Evolutionary conservation across 2,113 vertebrate genomes (phyloP), one percentile per base, ranked within the genome.

Genomic region (Vanacampus margaritifer): DNA sequence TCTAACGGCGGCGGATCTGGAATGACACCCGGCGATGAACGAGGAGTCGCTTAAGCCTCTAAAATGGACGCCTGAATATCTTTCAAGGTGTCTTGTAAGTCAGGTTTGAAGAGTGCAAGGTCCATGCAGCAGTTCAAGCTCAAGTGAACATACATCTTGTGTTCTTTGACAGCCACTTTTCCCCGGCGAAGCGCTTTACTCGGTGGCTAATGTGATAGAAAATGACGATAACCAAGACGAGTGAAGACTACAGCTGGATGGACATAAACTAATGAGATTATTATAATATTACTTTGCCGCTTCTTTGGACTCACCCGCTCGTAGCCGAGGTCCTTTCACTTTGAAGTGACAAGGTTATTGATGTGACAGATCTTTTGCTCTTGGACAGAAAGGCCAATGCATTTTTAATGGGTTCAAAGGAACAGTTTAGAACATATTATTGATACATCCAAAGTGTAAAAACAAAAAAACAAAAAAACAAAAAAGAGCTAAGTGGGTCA

Each of bases 191-290:
- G 66, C 68, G 69, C 79, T 74, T 85, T 80, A 84, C 60, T 83
- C 72, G 74, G 70, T 12, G 64, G 75, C 74, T 90, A 90, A 91
- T 88, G 84, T 80, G 87, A 82, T 84, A 76, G 83, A 90, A 89
- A 91, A 90, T 80, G 85, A 87, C 58, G 76, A 85, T 73, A 68
- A 84, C 71, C 65, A 51, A 75, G 67, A 85, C 69, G 69, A 84
- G 82, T 81, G 68, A 78, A 58, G 73, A 86, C 46, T 7, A 16
- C 24, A 82, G 86, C 74, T 87, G 80, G 84, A 74, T 91, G 80
- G 86, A 75, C 81, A 81, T 77, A 86, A 91, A 89, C 89, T 79
- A 88, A 87, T 86, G 79, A 86, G 79, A 91, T 91, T 85, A 88
- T 79, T 89, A 77, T 74, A 80, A 79, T 78, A 86, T 84, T 74